Evolutionary conservation across 2,113 vertebrate genomes (phyloP), one percentile per base, ranked within the genome.

Genomic region (Syrrhaptes paradoxus): DNA sequence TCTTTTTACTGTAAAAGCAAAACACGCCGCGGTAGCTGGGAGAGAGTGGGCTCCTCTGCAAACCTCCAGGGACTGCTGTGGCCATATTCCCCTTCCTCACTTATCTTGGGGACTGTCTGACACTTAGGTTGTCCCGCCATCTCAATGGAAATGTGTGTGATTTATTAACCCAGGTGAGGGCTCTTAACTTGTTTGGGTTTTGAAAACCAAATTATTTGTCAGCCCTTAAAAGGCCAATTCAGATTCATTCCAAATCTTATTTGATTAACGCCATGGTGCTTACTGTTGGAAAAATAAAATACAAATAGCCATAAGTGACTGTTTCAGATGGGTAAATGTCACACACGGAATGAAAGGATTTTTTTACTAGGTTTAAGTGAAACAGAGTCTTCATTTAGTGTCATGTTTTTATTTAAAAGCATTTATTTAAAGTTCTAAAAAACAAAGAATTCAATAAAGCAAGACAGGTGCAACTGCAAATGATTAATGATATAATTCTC

Each of bases 401-500:
- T 96, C 95, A 91, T 96, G 91, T 95, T 97, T 97, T 97, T 93
- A 97, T 95, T 97, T 98, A 93, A 97, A 97, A 94, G 74, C 95
- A 96, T 98, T 98, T 98, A 97, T 97, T 97, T 96, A 97, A 96
- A 97, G 95, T 95, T 97, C 89, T 97, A 78, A 97, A 97, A 97
- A 97, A 94, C 97, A 97, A 97, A 97, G 91, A 95, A 91, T 97
- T 97, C 89, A 92, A 95, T 96, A 93, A 92, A 67, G 24, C 41
- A 87, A 95, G 97, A 96, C 94, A 97, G 94, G 96, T 91, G 92
- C 95, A 96, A 94, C 94, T 96, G 85, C 90, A 92, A 95, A 93
- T 98, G 97, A 98, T 97, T 97, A 98, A 98, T 97, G 97, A 81
- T 97, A 96, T 93, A 96, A 98, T 97, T 97, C 96, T 95, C 83